Conservation (phyloP, 2,888 invertebrate species). For the Escarpia spicata region DNA sequence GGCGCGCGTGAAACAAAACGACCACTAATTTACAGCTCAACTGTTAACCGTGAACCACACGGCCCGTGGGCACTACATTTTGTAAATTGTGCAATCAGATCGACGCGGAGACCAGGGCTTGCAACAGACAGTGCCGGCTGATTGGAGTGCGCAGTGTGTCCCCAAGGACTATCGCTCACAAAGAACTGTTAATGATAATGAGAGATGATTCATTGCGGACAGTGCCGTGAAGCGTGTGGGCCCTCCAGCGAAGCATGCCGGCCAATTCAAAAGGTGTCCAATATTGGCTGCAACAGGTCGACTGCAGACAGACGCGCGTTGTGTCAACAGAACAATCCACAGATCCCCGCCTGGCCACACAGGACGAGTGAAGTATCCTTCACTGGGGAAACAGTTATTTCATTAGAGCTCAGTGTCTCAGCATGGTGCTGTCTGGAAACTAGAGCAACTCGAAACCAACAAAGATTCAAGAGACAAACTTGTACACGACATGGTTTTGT, state of each 20-base stretch:
- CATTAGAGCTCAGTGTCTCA: not conserved
- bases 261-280: constrained; percentile 13
- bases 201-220: not conserved
- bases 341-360: not conserved
- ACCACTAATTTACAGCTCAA: constrained; percentile 5
- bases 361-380: not conserved
- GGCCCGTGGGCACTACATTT: constrained; percentile 11
- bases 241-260: not conserved
- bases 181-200: constrained; percentile 16
- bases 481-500: not conserved
- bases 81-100: constrained; percentile 11
- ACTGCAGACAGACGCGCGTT: not conserved
- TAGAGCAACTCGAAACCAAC: not conserved
- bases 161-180: not conserved
- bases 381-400: not conserved
- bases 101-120: not conserved
- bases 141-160: not conserved
- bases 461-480: not conserved
- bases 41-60: not conserved
- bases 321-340: not conserved
- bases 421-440: not conserved
- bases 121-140: not conserved
- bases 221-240: not conserved
- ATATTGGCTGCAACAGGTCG: not conserved
- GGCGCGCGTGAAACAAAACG: not conserved